phyloP scores from a whole-genome alignment of 1,140 invertebrate genomes.

The Nymphalis io region DNA sequence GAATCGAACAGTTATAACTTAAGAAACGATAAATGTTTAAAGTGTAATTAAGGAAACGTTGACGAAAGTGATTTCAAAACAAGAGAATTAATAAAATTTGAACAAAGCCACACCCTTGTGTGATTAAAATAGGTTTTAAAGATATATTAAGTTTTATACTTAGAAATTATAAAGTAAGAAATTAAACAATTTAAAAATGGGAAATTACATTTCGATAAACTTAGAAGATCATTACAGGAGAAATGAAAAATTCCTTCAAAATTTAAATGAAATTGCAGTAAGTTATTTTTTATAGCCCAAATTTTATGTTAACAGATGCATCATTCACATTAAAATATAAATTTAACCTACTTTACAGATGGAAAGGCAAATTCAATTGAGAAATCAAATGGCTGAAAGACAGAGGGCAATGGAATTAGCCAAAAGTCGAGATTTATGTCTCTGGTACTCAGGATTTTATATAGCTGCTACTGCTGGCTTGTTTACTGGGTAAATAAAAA shows the following conservation, averaged over 20 bases:
- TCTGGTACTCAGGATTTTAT: slow-evolving; percentile 88
- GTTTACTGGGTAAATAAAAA: slow-evolving; percentile 80
- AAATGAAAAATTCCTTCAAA: slow-evolving; percentile 87
- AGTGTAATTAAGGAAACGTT: not conserved
- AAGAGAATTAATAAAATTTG: not conserved
- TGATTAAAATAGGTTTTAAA: not conserved
- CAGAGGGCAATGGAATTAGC: slow-evolving; percentile 87
- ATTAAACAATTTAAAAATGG: slow-evolving; percentile 48
- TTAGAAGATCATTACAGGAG: slow-evolving; percentile 82
- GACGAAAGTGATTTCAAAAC: not conserved
- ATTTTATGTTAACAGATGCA: too few relatives aligned
- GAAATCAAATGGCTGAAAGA: slow-evolving; percentile 88
- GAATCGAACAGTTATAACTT: not conserved
- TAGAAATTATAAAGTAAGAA: not conserved
- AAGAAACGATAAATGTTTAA: not conserved
- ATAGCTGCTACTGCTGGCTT: slow-evolving; percentile 81
- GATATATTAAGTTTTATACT: not conserved
- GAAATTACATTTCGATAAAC: slow-evolving; percentile 62
- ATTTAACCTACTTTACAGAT: slow-evolving; percentile 46
- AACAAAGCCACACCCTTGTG: not conserved
- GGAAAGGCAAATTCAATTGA: slow-evolving; percentile 87
- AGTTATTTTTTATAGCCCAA: slow-evolving; percentile 32
- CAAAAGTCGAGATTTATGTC: slow-evolving; percentile 85
- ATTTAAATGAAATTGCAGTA: slow-evolving; percentile 85
- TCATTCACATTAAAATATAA: not conserved